phyloP scores from a whole-genome alignment of 64 coral and sea anemone species.

The Orbicella faveolata region DNA sequence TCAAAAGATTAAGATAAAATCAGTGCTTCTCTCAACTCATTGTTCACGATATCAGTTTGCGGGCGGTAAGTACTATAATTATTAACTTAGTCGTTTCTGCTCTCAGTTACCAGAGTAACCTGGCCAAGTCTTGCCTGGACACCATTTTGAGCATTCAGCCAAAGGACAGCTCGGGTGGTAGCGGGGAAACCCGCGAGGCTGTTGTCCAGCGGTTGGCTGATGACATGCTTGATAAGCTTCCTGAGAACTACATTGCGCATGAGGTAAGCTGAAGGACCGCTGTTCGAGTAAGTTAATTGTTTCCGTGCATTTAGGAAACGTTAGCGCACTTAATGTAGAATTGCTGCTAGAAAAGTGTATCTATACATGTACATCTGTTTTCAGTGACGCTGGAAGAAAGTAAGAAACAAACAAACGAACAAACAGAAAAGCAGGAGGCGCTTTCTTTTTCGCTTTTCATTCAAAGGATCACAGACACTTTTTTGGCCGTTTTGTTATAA shows the following conservation, averaged over 20 bases:
- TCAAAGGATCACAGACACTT: no score
- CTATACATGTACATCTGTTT: no score
- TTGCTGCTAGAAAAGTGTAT: no score
- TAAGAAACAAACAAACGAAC: no score
- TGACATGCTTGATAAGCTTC: conserved; percentile 98
- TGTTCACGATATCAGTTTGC: background rate
- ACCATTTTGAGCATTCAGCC: conserved; percentile 95
- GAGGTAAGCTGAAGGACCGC: conserved; percentile 46
- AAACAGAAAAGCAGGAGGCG: no score
- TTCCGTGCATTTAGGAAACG: background rate
- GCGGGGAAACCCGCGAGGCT: conserved; percentile 94
- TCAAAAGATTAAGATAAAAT: no score
- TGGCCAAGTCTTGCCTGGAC: conserved; percentile 90
- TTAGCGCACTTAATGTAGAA: background rate
- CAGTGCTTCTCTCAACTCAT: background rate
- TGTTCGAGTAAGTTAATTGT: background rate
- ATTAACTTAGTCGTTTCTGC: background rate
- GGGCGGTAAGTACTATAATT: background rate
- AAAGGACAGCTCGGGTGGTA: conserved; percentile 94
- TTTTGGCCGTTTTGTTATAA: no score
- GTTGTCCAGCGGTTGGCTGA: conserved; percentile 96
- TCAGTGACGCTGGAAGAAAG: no score
- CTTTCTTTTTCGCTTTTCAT: no score
- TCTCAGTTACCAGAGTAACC: conserved; percentile 93
- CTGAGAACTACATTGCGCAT: conserved; percentile 91